Percentiles rank a stretch among this genome's conserved stretches.
These are phyloP conservation scores for Octomys mimax DNA, from an alignment of 2,797 vertebrate species.

Conservation along the genomic window DNA sequence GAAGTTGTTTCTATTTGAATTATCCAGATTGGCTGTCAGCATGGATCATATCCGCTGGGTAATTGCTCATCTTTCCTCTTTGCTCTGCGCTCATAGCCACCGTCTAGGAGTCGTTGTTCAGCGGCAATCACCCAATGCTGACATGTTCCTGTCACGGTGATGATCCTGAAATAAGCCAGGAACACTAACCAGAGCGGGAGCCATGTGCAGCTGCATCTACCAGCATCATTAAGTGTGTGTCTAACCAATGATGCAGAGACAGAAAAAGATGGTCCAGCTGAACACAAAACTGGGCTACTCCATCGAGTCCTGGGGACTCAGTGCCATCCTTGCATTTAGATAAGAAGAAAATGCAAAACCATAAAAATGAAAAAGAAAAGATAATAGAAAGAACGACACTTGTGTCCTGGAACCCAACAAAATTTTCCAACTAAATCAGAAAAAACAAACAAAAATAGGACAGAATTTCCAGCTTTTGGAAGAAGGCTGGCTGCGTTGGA, in stretches of 20 bases:
- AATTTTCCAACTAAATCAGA: background rate
- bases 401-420: background rate
- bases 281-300: conserved; percentile 73
- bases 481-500: background rate
- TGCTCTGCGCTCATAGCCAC: conserved; percentile 39
- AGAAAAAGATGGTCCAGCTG: conserved; percentile 80
- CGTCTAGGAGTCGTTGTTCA: conserved; percentile 65
- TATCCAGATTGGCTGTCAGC: conserved; percentile 76
- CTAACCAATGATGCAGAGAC: conserved; percentile 72
- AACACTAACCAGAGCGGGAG: conserved; percentile 87
- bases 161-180: conserved; percentile 81
- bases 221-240: conserved; percentile 70
- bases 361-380: background rate
- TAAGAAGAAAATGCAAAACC: background rate
- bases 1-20: conserved; percentile 79
- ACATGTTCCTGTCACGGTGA: conserved; percentile 84
- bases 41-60: conserved; percentile 69
- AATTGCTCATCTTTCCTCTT: conserved; percentile 67
- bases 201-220: conserved; percentile 79
- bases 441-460: background rate
- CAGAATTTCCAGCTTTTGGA: background rate
- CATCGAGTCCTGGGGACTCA: conserved; percentile 23
- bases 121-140: conserved; percentile 84
- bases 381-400: background rate
- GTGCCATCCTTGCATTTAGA: background rate